phyloP scores from a whole-genome alignment of 2,888 invertebrate species.

The Bembecia ichneumoniformis region DNA sequence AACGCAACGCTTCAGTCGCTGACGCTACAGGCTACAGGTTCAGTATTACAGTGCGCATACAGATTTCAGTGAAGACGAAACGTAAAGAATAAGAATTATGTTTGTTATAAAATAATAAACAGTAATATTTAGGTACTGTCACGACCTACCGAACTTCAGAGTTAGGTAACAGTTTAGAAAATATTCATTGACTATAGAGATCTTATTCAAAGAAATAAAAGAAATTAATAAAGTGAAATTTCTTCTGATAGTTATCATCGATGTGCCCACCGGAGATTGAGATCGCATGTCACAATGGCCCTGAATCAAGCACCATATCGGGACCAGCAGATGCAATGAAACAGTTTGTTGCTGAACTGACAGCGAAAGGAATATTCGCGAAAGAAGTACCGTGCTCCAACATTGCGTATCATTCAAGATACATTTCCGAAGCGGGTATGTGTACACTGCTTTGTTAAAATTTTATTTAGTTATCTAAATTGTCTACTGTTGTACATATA shows the following conservation, averaged over 20 bases:
- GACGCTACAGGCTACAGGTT: too few species aligned
- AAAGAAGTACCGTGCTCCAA: constrained; percentile 77
- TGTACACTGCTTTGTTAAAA: background rate
- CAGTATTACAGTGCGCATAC: too few species aligned
- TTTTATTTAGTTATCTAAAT: background rate
- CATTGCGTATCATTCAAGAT: constrained; percentile 90
- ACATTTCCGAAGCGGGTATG: constrained; percentile 77
- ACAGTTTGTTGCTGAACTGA: constrained; percentile 66
- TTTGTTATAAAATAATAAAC: too few species aligned
- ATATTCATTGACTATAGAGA: too few species aligned
- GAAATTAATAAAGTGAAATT: too few species aligned
- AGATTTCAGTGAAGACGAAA: too few species aligned
- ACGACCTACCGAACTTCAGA: too few species aligned
- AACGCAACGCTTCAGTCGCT: too few species aligned
- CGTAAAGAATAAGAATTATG: too few species aligned
- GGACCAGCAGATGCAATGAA: constrained; percentile 77
- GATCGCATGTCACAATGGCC: constrained; percentile 86
- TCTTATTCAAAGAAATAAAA: too few species aligned
- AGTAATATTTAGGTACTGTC: too few species aligned
- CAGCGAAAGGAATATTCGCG: constrained; percentile 42
- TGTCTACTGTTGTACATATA: background rate
- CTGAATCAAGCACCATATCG: constrained; percentile 83
- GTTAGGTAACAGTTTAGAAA: too few species aligned
- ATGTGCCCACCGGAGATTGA: constrained; percentile 75
- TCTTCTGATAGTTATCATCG: constrained; percentile 29